phyloP scores from a whole-genome alignment of 2,113 vertebrate species.

The Oxyruncus cristatus region DNA sequence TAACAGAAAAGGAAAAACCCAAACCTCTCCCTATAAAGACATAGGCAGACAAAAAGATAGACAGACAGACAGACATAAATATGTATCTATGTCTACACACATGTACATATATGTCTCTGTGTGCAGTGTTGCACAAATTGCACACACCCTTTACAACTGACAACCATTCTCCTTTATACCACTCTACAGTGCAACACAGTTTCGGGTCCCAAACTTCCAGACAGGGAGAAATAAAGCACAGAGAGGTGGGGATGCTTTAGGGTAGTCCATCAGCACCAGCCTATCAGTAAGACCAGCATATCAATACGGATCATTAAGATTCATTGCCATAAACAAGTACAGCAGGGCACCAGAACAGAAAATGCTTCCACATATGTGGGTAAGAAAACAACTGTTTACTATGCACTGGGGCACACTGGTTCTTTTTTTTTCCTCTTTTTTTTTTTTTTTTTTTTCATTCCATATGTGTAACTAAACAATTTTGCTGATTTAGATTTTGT shows the following conservation, averaged over 20 bases:
- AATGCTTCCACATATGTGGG: not conserved
- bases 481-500: not conserved
- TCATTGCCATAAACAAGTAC: not conserved
- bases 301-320: not conserved
- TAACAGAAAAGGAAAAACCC: not conserved
- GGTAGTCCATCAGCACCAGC: not conserved
- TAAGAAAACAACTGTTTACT: not conserved
- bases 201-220: not conserved
- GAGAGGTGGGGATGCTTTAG: not conserved
- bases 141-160: not conserved
- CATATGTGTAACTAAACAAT: not conserved
- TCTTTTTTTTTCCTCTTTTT: not conserved
- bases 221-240: not conserved
- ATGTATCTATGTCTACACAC: not conserved
- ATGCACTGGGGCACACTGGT: fast-evolving
- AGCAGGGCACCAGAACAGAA: not conserved
- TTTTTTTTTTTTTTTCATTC: not conserved
- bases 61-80: not conserved
- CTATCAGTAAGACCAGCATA: not conserved
- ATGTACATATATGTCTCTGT: not conserved
- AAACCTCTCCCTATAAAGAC: not conserved
- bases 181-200: not conserved
- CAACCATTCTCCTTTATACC: not conserved
- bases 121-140: not conserved
- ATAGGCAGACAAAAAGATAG: not conserved